Base-by-base conservation (phyloP, 2,113 vertebrate species). In the Meleagris gallopavo region DNA sequence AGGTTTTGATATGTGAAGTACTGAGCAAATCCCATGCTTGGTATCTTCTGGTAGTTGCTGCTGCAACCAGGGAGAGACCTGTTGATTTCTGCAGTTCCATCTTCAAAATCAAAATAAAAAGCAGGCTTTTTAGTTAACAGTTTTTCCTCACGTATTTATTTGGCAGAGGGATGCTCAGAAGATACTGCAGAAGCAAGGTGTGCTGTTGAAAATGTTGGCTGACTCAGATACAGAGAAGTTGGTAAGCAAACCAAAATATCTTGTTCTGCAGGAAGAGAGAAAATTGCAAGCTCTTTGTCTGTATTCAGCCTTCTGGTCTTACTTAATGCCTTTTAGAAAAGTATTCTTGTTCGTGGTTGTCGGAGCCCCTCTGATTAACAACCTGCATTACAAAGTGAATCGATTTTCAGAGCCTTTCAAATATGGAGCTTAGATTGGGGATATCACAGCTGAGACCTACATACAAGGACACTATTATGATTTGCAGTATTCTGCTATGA, bases 191-290 rank as follows among this genome's bases (percentile, higher is more conserved):
- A 98, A 97, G 36, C 99, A 98, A 57, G 98, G 97, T 19, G 9
- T 86, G 0, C 95, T 99, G 7, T 95, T 99, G 46, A 98, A 98
- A 93, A 98, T 95, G 46, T 97, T 99, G 80, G 87, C 98, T 2
- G 98, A 98, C 55, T 97, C 97, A 1, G 98, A 99, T 96, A 95
- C 98, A 40, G 98, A 99, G 87, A 99, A 98, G 86, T 95, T 98
- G 84, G 99, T 99, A 96, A 97, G 81, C 29, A 74, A 27, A 22
- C 9, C 13, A 34, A 21, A 80, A 16, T 22, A 6, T 69, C 6
- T 41, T 4, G 5, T 21, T 69, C 17, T 36, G 5, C 38, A 45
- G 15, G 74, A 69, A 75, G 38, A 77, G 32, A 25, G 21, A 20
- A 67, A 92, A 90, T 82, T 8, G 18, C 32, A 78, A 81, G 3